Evolutionary conservation across 2,113 vertebrate genomes (phyloP).

Genomic region (Hemiscyllium ocellatum): DNA sequence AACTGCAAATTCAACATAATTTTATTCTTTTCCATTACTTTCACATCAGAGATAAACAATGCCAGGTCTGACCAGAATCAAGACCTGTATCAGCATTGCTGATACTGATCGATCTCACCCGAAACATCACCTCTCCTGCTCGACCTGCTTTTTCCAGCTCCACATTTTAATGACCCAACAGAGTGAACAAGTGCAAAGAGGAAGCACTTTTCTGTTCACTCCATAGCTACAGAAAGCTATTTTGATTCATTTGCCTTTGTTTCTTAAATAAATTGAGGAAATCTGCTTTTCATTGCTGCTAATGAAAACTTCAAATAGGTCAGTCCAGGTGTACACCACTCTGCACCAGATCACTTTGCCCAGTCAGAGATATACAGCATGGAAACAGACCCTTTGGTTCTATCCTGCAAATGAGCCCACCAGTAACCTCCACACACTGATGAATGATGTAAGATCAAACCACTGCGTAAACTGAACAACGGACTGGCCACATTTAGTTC

Average conservation of each 20-base stretch:
- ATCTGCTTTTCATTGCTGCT: constrained; percentile 94
- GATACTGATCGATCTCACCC: too few relatives aligned
- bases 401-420: too few relatives aligned
- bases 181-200: not conserved
- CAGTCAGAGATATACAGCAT: too few relatives aligned
- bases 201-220: not conserved
- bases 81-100: not conserved
- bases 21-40: not conserved
- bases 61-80: too few relatives aligned
- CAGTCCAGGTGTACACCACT: constrained; percentile 90
- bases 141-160: too few relatives aligned
- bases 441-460: too few relatives aligned
- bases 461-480: too few relatives aligned
- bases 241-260: not conserved
- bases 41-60: not conserved
- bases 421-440: too few relatives aligned
- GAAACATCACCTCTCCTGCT: too few relatives aligned
- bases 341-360: constrained; percentile 56
- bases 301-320: constrained; percentile 86
- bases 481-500: too few relatives aligned
- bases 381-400: too few relatives aligned
- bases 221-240: not conserved
- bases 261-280: constrained; percentile 82
- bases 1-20: not conserved
- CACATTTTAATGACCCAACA: not conserved